phyloP scores from a whole-genome alignment of 2,888 invertebrate genomes.

The Chorisops tibialis region DNA sequence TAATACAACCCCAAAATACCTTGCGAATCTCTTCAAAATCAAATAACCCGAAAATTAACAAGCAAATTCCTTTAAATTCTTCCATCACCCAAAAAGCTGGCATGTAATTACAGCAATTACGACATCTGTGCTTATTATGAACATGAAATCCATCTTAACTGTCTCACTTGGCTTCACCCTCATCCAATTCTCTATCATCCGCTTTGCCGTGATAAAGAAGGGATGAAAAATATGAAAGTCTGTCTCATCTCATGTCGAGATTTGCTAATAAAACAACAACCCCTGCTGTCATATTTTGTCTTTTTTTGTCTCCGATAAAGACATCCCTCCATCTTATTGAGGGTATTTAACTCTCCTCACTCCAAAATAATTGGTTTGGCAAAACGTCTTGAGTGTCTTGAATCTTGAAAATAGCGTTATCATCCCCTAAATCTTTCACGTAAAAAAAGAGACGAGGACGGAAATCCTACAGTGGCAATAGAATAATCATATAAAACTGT shows the following conservation, averaged over 20 bases:
- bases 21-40: too few species aligned
- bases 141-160: slow-evolving; percentile 36
- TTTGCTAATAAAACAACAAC: slow-evolving; percentile 20
- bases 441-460: slow-evolving; percentile 5
- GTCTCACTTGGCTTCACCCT: slow-evolving; percentile 31
- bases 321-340: neutral
- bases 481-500: slow-evolving; percentile 20
- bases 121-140: slow-evolving; percentile 52
- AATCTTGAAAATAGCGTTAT: slow-evolving; percentile 4
- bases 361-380: slow-evolving; percentile 22
- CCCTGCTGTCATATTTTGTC: slow-evolving; percentile 25
- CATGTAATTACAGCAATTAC: slow-evolving; percentile 53
- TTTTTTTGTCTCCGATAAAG: slow-evolving; percentile 6
- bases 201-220: neutral
- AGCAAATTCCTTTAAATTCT: too few species aligned
- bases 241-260: slow-evolving; percentile 26
- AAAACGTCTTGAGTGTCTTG: slow-evolving; percentile 27
- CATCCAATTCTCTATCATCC: slow-evolving; percentile 5
- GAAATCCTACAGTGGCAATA: slow-evolving; percentile 28
- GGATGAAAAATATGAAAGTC: slow-evolving; percentile 27
- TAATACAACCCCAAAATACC: too few species aligned
- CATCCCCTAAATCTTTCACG: neutral
- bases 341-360: neutral
- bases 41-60: too few species aligned
- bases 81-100: slow-evolving; percentile 36